Evolutionary conservation across 2,888 invertebrate species (phyloP).

Genomic region (Campoplex nolae): DNA sequence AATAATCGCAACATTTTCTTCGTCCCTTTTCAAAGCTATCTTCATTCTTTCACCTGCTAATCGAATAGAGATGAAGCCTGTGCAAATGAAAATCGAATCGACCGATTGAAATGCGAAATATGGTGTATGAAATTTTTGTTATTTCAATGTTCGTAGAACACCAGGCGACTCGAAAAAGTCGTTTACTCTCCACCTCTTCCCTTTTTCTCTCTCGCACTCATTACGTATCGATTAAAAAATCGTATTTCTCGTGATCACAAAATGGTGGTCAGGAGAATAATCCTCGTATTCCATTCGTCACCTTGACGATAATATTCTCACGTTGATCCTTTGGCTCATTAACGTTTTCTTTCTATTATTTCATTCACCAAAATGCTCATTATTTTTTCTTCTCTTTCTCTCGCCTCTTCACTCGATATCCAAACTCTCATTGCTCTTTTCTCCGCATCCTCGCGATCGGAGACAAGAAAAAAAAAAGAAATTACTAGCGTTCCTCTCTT

Average conservation of each 20-base stretch:
- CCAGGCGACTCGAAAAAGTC: background rate
- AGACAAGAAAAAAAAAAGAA: conserved; percentile 58
- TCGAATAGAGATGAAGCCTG: background rate
- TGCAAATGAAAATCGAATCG: background rate
- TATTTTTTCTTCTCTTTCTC: conserved; percentile 46
- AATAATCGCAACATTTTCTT: conserved; percentile 8
- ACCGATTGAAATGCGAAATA: background rate
- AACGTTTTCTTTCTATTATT: background rate
- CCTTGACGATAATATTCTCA: background rate
- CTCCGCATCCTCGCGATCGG: conserved; percentile 46
- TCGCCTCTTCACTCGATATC: conserved; percentile 30
- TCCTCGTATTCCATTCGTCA: background rate
- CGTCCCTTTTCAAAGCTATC: background rate
- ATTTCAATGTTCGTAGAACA: conserved; percentile 7
- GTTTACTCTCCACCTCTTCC: conserved; percentile 9
- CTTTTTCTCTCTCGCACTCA: conserved; percentile 19
- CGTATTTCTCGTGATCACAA: background rate
- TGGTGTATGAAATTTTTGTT: background rate
- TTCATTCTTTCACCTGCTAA: background rate
- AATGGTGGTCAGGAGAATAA: background rate
- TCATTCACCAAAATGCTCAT: background rate
- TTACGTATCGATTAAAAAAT: conserved; percentile 38
- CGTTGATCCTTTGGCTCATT: background rate
- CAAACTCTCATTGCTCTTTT: conserved; percentile 25
- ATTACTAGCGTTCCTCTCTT: conserved; percentile 75